phyloP scores from a whole-genome alignment of 1,140 invertebrate genomes.

The Holcopasites calliopsidis region DNA sequence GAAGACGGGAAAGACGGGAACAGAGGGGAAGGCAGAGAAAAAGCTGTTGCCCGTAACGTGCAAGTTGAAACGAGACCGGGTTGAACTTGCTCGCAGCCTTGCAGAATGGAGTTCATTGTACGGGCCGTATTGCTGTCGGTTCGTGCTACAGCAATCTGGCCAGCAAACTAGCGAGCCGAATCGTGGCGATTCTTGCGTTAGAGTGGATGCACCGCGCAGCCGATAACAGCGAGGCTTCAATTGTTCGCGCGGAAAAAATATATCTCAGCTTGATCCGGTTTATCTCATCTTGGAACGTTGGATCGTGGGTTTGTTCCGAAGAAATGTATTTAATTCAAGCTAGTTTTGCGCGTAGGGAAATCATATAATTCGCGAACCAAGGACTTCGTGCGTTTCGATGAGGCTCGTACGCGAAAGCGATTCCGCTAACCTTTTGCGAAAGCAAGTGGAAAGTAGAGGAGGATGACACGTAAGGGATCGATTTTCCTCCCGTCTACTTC shows the following conservation, averaged over 20 bases:
- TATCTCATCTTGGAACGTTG: too few relatives aligned
- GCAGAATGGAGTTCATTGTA: constrained; percentile 61
- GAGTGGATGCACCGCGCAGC: not conserved
- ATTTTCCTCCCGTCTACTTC: constrained; percentile 74
- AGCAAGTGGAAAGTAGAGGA: constrained; percentile 51
- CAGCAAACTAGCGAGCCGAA: constrained; percentile 28
- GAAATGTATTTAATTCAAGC: constrained; percentile 54
- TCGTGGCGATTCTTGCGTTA: constrained; percentile 8
- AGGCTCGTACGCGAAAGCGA: constrained; percentile 36
- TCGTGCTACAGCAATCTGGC: constrained; percentile 52
- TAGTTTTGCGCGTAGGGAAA: constrained; percentile 22
- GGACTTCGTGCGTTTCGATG: too few relatives aligned
- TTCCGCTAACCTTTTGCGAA: constrained; percentile 21
- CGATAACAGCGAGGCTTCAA: not conserved
- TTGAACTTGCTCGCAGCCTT: constrained; percentile 20
- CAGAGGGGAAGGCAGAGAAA: not conserved
- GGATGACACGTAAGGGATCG: constrained; percentile 70
- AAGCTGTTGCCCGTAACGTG: constrained; percentile 8
- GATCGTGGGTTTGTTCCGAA: constrained; percentile 48
- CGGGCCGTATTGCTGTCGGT: constrained; percentile 53
- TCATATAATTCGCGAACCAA: too few relatives aligned
- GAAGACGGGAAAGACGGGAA: not conserved
- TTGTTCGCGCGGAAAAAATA: not conserved
- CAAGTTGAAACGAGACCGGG: constrained; percentile 5
- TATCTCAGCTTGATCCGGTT: too few relatives aligned